A percentile compares a stretch with the other conserved stretches of the same genome.
Evolutionary conservation across 2,888 invertebrate genomes (phyloP).

Genomic region (Ischnura elegans): DNA sequence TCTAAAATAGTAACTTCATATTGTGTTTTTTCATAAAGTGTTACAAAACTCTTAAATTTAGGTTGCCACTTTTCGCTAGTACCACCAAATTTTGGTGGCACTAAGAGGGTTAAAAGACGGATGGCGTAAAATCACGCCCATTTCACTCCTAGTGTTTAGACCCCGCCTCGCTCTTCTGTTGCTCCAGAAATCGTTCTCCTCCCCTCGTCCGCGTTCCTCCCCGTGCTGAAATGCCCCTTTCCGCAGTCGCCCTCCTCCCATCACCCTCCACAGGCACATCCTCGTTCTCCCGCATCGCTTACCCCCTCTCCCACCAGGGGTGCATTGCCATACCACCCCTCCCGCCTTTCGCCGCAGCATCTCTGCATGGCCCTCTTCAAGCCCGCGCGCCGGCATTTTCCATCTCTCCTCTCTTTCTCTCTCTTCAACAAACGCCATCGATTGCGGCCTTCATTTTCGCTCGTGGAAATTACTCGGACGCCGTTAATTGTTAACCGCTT

Average conservation of each 20-base stretch:
- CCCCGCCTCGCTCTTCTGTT: not conserved
- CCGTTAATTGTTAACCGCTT: too few species aligned
- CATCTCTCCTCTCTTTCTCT: not conserved
- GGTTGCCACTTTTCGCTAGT: too few species aligned
- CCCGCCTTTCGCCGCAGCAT: not conserved
- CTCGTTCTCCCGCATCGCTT: constrained; percentile 24
- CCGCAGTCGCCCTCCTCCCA: not conserved
- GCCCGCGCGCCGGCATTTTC: not conserved
- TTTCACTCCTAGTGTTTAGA: too few species aligned
- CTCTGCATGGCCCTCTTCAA: not conserved
- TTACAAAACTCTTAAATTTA: too few species aligned
- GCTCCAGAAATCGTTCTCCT: too few species aligned
- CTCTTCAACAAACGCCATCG: not conserved
- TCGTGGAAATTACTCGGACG: too few species aligned
- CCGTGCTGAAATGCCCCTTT: not conserved
- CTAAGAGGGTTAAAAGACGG: too few species aligned
- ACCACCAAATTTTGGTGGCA: too few species aligned
- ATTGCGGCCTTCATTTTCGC: not conserved
- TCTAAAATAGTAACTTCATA: too few species aligned
- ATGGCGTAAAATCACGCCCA: too few species aligned
- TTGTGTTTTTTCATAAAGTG: too few species aligned
- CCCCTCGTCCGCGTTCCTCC: not conserved
- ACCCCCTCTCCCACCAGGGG: not conserved
- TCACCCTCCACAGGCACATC: not conserved
- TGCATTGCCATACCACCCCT: too few species aligned